phyloP scores from a whole-genome alignment of 2,888 invertebrate species.

The Himalopsyche anomala region DNA sequence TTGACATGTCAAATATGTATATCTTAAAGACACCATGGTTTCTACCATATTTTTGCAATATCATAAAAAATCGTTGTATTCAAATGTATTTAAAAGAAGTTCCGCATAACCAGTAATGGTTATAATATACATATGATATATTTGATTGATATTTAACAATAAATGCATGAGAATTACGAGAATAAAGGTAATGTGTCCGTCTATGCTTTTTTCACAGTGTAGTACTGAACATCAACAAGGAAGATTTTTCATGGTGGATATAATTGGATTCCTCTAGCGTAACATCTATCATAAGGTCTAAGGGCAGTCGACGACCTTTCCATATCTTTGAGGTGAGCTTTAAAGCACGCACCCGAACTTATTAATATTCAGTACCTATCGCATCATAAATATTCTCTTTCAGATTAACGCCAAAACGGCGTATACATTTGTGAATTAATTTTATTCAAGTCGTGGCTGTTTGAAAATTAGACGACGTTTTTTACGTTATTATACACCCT shows the following conservation, averaged over 20 bases:
- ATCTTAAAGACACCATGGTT: too few species aligned
- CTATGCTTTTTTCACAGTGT: not conserved
- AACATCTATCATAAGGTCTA: constrained; percentile 49
- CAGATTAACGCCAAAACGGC: constrained; percentile 40
- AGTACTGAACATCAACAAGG: constrained; percentile 1
- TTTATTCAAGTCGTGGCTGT: constrained; percentile 19
- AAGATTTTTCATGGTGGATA: constrained; percentile 44
- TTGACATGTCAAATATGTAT: too few species aligned
- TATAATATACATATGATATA: too few species aligned
- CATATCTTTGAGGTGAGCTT: constrained; percentile 51
- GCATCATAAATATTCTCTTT: constrained; percentile 55
- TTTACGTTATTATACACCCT: constrained; percentile 23
- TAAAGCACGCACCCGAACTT: constrained; percentile 26
- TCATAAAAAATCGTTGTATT: too few species aligned
- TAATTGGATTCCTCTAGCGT: constrained; percentile 54
- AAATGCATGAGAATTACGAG: too few species aligned
- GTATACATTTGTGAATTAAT: constrained; percentile 32
- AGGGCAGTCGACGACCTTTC: constrained; percentile 45
- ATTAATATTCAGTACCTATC: constrained; percentile 52
- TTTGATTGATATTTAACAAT: too few species aligned
- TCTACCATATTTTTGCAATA: too few species aligned
- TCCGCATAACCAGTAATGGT: too few species aligned
- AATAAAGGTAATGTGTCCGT: not conserved
- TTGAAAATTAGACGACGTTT: constrained; percentile 24
- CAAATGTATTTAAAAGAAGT: too few species aligned